A percentile compares a stretch with the other conserved stretches of the same genome.
Evolutionary conservation across 2,797 vertebrate genomes (phyloP).

Genomic region (Pseudocheirus occidentalis): DNA sequence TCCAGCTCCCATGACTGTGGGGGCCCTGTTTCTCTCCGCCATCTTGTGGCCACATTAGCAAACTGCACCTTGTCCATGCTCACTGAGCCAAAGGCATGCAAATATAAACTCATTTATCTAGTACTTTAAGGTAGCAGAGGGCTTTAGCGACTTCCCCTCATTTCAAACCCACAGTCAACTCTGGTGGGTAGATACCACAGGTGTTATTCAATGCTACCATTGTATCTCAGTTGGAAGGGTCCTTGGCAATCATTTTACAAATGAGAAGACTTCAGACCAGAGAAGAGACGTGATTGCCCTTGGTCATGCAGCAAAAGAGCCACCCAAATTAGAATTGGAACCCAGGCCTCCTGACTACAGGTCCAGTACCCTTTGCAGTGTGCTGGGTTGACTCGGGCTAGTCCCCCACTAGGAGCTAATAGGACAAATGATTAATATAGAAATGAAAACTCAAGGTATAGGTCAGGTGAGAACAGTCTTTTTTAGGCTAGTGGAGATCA

Average conservation of each 20-base stretch:
- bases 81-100: not conserved
- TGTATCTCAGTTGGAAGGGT: not conserved
- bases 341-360: not conserved
- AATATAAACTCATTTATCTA: not conserved
- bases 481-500: not conserved
- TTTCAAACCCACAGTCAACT: not conserved
- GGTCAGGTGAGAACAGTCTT: not conserved
- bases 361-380: not conserved
- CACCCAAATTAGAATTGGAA: not conserved
- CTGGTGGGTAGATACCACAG: not conserved
- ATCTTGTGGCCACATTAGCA: conserved; percentile 79
- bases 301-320: not conserved
- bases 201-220: not conserved
- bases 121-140: not conserved
- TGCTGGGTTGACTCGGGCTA: not conserved
- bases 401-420: not conserved
- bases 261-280: not conserved
- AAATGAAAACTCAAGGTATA: not conserved
- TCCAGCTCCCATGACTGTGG: not conserved
- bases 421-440: not conserved
- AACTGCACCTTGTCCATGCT: conserved; percentile 51
- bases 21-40: conserved; percentile 78
- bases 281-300: not conserved
- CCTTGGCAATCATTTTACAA: not conserved
- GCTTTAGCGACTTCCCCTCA: not conserved